Evolutionary conservation across 37 sponge, comb jelly and placozoan genomes (phyloP).

Genomic region (Cladorhizidae sp.): DNA sequence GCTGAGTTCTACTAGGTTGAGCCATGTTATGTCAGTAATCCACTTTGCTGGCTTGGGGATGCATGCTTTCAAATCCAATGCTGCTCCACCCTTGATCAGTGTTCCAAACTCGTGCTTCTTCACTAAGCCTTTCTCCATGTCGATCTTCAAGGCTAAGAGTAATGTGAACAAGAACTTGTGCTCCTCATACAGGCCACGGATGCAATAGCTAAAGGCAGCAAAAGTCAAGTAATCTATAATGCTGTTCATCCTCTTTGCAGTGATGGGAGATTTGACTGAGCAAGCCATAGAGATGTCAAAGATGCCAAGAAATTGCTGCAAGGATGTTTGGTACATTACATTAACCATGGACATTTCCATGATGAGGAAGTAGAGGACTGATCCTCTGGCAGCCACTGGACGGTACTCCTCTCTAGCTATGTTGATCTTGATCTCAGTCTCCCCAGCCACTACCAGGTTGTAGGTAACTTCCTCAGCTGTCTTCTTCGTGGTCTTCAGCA

Average conservation of each 20-base stretch:
- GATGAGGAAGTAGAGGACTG: slow-evolving; percentile 97
- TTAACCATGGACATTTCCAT: slow-evolving; percentile 99
- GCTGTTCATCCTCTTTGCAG: slow-evolving; percentile 89
- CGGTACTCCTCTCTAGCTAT: slow-evolving; percentile 96
- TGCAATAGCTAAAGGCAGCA: slow-evolving; percentile 88
- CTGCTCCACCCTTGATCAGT: slow-evolving; percentile 99
- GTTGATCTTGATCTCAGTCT: slow-evolving; percentile 97
- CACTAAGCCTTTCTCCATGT: slow-evolving; percentile 90
- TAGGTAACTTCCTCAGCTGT: slow-evolving; percentile 96
- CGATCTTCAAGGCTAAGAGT: slow-evolving; percentile 96
- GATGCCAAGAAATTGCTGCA: slow-evolving; percentile 94
- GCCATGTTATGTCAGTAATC: slow-evolving; percentile 99
- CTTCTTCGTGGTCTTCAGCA: slow-evolving; percentile 88
- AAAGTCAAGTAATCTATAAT: slow-evolving; percentile 97
- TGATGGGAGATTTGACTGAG: slow-evolving; percentile 91
- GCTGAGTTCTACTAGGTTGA: slow-evolving; percentile 96
- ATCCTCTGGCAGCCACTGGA: slow-evolving; percentile 97
- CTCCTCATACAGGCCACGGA: slow-evolving; percentile 94
- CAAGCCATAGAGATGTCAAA: slow-evolving; percentile 95
- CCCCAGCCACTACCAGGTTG: slow-evolving; percentile 91
- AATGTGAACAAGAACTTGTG: slow-evolving; percentile 98
- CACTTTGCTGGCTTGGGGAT: slow-evolving; percentile 92
- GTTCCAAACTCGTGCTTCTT: slow-evolving; percentile 95
- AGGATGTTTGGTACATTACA: slow-evolving; percentile 98
- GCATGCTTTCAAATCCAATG: slow-evolving; percentile 95